Evolutionary conservation across 2,113 vertebrate genomes (phyloP).

Genomic region (Campylomormyrus tamandua): DNA sequence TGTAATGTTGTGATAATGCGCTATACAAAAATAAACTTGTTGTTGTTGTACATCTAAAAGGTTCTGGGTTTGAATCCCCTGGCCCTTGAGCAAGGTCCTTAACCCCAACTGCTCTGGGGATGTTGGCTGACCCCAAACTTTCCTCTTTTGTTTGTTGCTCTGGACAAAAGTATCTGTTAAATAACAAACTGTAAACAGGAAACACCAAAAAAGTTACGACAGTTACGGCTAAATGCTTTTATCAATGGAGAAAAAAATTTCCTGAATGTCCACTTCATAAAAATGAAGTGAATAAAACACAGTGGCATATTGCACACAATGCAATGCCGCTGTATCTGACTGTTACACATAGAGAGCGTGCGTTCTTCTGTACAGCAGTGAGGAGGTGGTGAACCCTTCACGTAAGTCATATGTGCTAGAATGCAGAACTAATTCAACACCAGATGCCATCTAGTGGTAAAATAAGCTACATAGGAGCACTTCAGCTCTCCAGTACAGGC

Average conservation of each 20-base stretch:
- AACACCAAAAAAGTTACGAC: background rate
- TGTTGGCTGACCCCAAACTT: background rate
- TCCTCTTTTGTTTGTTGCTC: background rate
- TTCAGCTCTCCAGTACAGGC: background rate
- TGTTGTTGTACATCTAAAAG: background rate
- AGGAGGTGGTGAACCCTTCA: background rate
- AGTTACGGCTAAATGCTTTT: background rate
- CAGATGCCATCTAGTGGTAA: constrained; percentile 1
- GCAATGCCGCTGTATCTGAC: background rate
- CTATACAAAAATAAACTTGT: too few species aligned
- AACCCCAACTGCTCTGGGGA: background rate
- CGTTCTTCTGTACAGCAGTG: background rate
- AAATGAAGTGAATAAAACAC: background rate
- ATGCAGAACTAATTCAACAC: background rate
- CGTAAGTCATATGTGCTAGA: background rate
- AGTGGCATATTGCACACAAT: background rate
- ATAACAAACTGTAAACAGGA: background rate
- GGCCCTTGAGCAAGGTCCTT: background rate
- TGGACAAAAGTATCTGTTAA: background rate
- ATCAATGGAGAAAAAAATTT: background rate
- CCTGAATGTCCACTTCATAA: background rate
- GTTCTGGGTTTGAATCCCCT: background rate
- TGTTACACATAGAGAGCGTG: background rate
- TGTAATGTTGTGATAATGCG: too few species aligned
- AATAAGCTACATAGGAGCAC: background rate